Conservation (phyloP, 2,888 invertebrate species). For the Elysia crispata region DNA sequence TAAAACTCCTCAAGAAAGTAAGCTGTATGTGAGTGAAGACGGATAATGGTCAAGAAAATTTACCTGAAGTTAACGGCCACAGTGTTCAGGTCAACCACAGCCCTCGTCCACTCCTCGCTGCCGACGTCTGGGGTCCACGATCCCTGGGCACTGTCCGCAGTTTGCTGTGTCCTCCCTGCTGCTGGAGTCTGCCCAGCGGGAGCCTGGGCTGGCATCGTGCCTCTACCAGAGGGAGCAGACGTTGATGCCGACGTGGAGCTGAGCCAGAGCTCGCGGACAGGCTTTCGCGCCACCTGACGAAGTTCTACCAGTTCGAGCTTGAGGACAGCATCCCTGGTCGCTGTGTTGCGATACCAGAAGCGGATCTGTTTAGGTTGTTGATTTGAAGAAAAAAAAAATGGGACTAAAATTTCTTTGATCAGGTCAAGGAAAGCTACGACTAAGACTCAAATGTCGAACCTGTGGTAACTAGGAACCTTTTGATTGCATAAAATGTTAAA, state of each 20-base stretch:
- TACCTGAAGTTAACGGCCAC: conserved; percentile 17
- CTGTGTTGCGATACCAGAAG: conserved; percentile 37
- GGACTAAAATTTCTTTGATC: no score
- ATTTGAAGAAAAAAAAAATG: no score
- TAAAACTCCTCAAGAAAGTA: no score
- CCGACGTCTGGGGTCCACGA: neutral
- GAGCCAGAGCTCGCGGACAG: neutral
- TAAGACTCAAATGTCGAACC: no score
- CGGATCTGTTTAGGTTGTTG: neutral
- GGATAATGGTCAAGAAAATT: no score
- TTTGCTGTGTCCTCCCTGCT: neutral
- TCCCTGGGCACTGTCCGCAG: neutral
- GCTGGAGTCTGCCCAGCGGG: neutral
- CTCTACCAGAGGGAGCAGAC: neutral
- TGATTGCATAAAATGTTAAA: no score
- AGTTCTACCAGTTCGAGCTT: conserved; percentile 17
- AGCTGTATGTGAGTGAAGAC: neutral
- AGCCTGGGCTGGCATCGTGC: neutral
- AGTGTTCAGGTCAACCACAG: conserved; percentile 2
- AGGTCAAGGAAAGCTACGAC: no score
- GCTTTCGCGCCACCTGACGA: neutral
- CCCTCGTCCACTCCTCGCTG: neutral
- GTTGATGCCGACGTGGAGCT: neutral
- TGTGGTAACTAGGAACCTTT: no score
- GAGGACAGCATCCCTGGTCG: neutral